Evolutionary conservation across 2,888 invertebrate genomes (phyloP).

Genomic region (Mellilla xanthometata): DNA sequence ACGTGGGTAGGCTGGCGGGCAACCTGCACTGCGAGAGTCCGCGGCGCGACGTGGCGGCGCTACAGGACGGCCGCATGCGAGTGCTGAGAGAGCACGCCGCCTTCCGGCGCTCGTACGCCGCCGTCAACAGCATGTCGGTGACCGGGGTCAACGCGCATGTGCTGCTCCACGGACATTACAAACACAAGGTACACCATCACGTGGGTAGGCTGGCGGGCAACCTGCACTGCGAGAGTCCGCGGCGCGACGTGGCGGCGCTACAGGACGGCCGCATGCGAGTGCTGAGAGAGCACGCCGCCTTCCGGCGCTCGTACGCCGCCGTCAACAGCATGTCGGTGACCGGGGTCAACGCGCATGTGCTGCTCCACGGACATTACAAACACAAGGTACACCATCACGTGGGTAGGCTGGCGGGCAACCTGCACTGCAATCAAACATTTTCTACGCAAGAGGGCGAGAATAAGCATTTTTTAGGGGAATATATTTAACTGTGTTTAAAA

Average conservation of each 20-base stretch:
- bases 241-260: conserved; percentile 67
- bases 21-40: no score
- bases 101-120: no score
- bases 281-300: conserved; percentile 67
- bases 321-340: conserved; percentile 51
- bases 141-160: no score
- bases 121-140: no score
- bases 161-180: no score
- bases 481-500: no score
- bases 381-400: conserved; percentile 41
- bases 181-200: no score
- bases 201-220: conserved; percentile 86
- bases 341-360: conserved; percentile 45
- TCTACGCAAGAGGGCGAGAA: not conserved
- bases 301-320: conserved; percentile 72
- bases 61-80: no score
- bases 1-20: no score
- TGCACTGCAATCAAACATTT: conserved; percentile 40
- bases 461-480: conserved; percentile 71
- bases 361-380: conserved; percentile 15
- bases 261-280: conserved; percentile 78
- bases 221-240: conserved; percentile 84
- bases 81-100: no score
- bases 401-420: not conserved
- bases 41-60: no score